Evolutionary conservation across 2,113 vertebrate species (phyloP).

Genomic region (Toxotes chatareus): DNA sequence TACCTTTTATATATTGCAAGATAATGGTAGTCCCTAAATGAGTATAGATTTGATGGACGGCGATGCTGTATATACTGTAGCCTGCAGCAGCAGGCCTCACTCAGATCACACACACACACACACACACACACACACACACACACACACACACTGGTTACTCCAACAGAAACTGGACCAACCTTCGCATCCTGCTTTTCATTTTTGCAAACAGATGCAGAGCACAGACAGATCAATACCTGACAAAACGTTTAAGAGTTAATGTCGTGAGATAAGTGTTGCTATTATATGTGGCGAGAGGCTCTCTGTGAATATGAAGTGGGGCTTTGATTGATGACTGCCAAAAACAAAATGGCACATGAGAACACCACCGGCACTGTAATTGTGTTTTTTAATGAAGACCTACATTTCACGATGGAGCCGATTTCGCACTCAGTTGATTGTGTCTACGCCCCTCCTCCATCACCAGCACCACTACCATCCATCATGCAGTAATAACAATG

Average conservation of each 20-base stretch:
- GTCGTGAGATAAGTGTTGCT: slow-evolving; percentile 70
- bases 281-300: slow-evolving; percentile 58
- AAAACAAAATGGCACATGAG: slow-evolving; percentile 70
- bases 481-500: slow-evolving; percentile 64
- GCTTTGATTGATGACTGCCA: slow-evolving; percentile 79
- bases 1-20: slow-evolving; percentile 62
- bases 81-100: background rate
- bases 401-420: slow-evolving; percentile 60
- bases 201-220: slow-evolving; percentile 31
- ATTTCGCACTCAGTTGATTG: slow-evolving; percentile 75
- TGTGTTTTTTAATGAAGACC: slow-evolving; percentile 80
- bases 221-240: slow-evolving; percentile 67
- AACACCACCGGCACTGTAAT: slow-evolving; percentile 70
- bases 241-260: slow-evolving; percentile 67
- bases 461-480: slow-evolving; percentile 42
- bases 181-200: slow-evolving; percentile 10
- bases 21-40: slow-evolving; percentile 53
- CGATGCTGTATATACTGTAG: background rate
- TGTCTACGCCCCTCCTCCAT: slow-evolving; percentile 26
- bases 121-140: background rate
- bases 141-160: background rate
- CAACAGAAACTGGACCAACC: background rate
- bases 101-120: background rate
- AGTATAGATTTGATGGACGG: slow-evolving; percentile 45
- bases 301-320: slow-evolving; percentile 61